Evolutionary conservation across 2,888 invertebrate species (phyloP).

Genomic region (Panorpa germanica): DNA sequence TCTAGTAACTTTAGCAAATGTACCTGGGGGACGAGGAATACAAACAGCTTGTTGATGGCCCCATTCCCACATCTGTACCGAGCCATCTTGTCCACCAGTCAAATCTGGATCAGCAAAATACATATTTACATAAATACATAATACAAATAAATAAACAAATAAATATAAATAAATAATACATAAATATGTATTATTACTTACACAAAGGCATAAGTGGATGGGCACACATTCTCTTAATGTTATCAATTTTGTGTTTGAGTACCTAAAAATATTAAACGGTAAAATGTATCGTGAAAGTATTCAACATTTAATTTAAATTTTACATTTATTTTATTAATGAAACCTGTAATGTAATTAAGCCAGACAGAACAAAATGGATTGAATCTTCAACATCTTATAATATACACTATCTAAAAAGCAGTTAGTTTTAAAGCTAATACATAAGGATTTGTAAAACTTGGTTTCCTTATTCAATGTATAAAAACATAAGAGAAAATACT

Average conservation of each 20-base stretch:
- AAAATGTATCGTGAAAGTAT: background rate
- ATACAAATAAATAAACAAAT: constrained; percentile 7
- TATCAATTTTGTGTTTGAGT: constrained; percentile 83
- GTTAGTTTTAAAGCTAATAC: too few relatives aligned
- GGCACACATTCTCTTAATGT: constrained; percentile 85
- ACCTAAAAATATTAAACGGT: constrained; percentile 39
- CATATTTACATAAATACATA: constrained; percentile 1
- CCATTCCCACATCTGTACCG: constrained; percentile 97
- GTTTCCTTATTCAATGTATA: too few relatives aligned
- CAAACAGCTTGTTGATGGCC: constrained; percentile 82
- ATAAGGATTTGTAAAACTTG: too few relatives aligned
- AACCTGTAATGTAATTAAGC: background rate
- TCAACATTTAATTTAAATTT: constrained; percentile 1
- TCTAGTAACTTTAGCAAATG: constrained; percentile 87
- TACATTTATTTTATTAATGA: background rate
- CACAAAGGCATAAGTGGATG: constrained; percentile 92
- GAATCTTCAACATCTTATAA: background rate
- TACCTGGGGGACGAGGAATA: constrained; percentile 80
- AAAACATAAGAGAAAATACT: too few relatives aligned
- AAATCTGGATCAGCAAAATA: constrained; percentile 41
- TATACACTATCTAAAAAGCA: too few relatives aligned
- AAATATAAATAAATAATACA: constrained; percentile 7
- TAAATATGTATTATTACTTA: constrained; percentile 34
- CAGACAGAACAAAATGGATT: background rate
- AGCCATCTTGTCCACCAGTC: constrained; percentile 90